Evolutionary conservation across 2,113 vertebrate species (phyloP), one percentile per base, ranked within the genome.

Genomic region (Zosterops lateralis): DNA sequence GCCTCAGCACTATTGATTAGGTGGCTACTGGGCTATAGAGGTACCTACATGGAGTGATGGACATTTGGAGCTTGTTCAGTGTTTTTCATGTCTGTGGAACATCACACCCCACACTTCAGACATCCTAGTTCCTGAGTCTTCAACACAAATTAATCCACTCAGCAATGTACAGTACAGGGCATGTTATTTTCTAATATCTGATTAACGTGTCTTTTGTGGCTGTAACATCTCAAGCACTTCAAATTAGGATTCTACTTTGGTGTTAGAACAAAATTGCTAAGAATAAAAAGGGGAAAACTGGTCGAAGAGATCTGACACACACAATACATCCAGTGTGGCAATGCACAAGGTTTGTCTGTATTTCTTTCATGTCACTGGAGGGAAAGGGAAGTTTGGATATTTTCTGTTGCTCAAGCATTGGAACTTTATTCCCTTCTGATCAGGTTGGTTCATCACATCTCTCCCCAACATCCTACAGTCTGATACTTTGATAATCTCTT

Each of bases 41-140:
- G 10, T 66, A n/a, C 25, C 48, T 61, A 22, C 0, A 2, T 5
- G 28, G 12, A 47, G 10, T 21, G 45, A 51, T 34, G 31, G 29
- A 38, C 31, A 18, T 72, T 44, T 64, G 58, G 66, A 85, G 21
- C 6, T 45, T 45, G 14, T 61, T 62, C 47, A 73, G 38, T 4
- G 3, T 73, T 76, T 79, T 51, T 53, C 28, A 6, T n/a, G 17
- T 31, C 48, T 61, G 3, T 56, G 53, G 70, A 84, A 42, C 15
- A 65, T 19, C 38, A n/a, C 42, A 64, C 7, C 38, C 21, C 44
- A 73, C 28, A 17, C 17, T 70, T 64, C 57, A 56, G 12, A 17
- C 3, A 38, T 51, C 32, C 77, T 38, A 34, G 16, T 10, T 81
- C 50, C 25, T 14, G 11, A 70, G 22, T 53, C 45, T 76, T 57